Evolutionary conservation across 30 jellyfish, hydroid and myxozoan genomes (phyloP).

Genomic region (Chrysaora quinquecirrha): DNA sequence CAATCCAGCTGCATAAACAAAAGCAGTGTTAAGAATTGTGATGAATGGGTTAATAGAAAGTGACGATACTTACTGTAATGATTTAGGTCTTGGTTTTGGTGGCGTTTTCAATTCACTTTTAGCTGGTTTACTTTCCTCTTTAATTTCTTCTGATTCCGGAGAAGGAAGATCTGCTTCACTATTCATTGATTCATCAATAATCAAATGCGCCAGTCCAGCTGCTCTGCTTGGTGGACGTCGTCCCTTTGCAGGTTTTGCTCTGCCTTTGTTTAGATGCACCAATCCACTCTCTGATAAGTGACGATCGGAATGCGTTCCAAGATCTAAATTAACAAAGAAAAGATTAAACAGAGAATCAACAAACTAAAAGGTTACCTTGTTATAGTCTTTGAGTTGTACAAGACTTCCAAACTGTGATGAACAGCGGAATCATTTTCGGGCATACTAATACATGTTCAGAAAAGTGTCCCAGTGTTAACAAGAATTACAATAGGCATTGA

Average conservation of each 20-base stretch:
- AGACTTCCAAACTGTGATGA: too few species aligned
- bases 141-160: background rate
- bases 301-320: background rate
- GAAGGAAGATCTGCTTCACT: background rate
- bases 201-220: constrained; percentile 81
- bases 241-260: constrained; percentile 84
- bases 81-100: constrained; percentile 68
- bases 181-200: background rate
- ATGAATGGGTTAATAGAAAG: too few species aligned
- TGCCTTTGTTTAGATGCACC: constrained; percentile 48
- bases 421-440: too few species aligned
- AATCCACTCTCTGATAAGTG: constrained; percentile 7
- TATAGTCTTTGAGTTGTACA: too few species aligned
- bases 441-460: too few species aligned
- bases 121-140: background rate
- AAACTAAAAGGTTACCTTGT: too few species aligned
- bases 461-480: too few species aligned
- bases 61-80: constrained; percentile 78
- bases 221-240: constrained; percentile 87
- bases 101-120: constrained; percentile 14
- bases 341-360: too few species aligned
- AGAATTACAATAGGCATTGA: too few species aligned
- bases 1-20: too few species aligned
- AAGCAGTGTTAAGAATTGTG: too few species aligned
- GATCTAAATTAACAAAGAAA: background rate